Base-by-base conservation (phyloP, 2,888 invertebrate genomes). In the Pecten maximus region DNA sequence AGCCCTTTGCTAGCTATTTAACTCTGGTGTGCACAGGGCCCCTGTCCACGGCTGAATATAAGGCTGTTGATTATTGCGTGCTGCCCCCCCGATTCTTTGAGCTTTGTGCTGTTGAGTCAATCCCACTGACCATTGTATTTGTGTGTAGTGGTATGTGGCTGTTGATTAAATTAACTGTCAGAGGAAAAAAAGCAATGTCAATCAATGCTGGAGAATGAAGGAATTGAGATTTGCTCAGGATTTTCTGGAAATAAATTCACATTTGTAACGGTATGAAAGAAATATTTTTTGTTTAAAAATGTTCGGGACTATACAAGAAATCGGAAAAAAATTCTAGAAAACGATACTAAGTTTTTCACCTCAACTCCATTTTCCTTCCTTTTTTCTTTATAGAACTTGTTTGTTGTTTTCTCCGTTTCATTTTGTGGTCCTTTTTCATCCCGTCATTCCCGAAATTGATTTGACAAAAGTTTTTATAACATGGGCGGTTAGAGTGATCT, bases 401-500 rank as follows among this genome's bases (percentile, higher is more conserved):
- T 74, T 74, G 28, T n/a, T 35, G 28, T 35, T 74, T 8, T 35
- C 16, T 74, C 0, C 10, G 12, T 35, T 16, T 74, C 23, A 10
- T 74, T 74, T n/a, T 60, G 60, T 60, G 23, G 60, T 23, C 74
- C 28, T 8, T 74, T 74, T 74, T 35, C 35, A 35, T 74, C 28
- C 35, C 35, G 35, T 74, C 74, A 74, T 74, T 74, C 74, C 54
- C 8, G 6, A 74, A 74, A 74, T 74, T 74, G 74, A 54, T 54
- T 54, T 23, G 54, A 54, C 54, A 19, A 54, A 19, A 19, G 16
- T 54, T 54, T 54, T 54, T 54, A 54, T 35, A 74, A 74, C 35
- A 35, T 74, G 74, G 74, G 74, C 74, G 74, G 74, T 74, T 28
- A 74, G 74, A 74, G 74, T 74, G 74, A 35, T 74, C 74, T 74